phyloP scores from a whole-genome alignment of 2,888 invertebrate genomes.

The Willowsia nigromaculata region DNA sequence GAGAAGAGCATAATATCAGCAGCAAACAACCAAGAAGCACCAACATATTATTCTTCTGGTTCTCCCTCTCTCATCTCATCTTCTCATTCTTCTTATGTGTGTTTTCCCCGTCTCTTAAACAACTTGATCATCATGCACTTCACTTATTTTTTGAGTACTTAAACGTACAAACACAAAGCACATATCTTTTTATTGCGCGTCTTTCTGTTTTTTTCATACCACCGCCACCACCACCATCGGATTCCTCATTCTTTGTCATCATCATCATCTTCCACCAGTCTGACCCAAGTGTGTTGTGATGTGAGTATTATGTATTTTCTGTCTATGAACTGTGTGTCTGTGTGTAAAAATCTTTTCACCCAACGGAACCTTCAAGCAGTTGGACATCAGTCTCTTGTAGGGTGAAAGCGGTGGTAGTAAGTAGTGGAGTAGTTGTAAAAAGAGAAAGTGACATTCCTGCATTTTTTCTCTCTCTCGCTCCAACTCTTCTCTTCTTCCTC shows the following conservation, averaged over 20 bases:
- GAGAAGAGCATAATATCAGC: constrained; percentile 21
- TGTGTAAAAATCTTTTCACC: constrained; percentile 56
- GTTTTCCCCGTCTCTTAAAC: constrained; percentile 28
- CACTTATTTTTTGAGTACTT: constrained; percentile 67
- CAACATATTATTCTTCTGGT: constrained; percentile 15
- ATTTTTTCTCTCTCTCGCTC: constrained; percentile 10
- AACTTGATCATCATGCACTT: constrained; percentile 68
- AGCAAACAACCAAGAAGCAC: constrained; percentile 4
- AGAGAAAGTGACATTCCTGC: constrained; percentile 51
- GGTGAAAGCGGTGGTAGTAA: constrained; percentile 10
- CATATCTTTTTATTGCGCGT: constrained; percentile 41
- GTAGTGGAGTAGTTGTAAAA: constrained; percentile 8
- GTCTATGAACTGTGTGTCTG: background rate
- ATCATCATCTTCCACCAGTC: background rate
- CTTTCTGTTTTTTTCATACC: constrained; percentile 7
- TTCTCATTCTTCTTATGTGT: background rate
- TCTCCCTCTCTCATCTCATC: background rate
- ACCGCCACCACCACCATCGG: background rate
- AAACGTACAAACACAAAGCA: constrained; percentile 32
- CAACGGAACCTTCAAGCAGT: constrained; percentile 47
- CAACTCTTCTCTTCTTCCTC: background rate
- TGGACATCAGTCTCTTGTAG: constrained; percentile 50
- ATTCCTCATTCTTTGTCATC: constrained; percentile 14
- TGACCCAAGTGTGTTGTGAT: background rate
- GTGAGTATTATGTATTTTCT: background rate